phyloP scores from a whole-genome alignment of 2,888 invertebrate species.

The Argyresthia albistria region DNA sequence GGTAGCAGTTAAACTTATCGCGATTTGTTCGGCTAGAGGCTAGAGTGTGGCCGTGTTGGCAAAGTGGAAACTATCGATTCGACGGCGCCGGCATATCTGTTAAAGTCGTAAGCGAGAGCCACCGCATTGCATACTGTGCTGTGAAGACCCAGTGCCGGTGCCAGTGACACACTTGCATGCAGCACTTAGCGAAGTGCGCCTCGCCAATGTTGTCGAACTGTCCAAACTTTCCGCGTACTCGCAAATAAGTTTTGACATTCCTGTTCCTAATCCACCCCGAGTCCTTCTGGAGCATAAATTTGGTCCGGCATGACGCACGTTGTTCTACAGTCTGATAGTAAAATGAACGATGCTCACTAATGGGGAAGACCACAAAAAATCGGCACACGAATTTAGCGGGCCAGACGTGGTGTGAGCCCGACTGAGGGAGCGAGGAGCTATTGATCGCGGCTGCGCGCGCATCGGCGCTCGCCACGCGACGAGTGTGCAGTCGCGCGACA shows the following conservation, averaged over 20 bases:
- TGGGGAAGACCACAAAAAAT: constrained; percentile 27
- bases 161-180: constrained; percentile 14
- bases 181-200: constrained; percentile 8
- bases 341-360: constrained; percentile 4
- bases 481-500: constrained; percentile 1
- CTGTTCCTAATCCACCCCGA: not conserved
- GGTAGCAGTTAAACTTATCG: constrained; percentile 23
- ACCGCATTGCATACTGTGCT: constrained; percentile 12
- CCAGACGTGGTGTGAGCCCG: constrained; percentile 54
- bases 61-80: constrained; percentile 35
- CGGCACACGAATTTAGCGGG: constrained; percentile 51
- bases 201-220: constrained; percentile 14
- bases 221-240: constrained; percentile 22
- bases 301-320: not conserved
- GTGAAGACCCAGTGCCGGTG: constrained; percentile 6
- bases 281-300: not conserved
- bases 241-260: constrained; percentile 18
- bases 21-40: constrained; percentile 11
- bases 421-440: constrained; percentile 43
- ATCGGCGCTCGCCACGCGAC: constrained; percentile 38
- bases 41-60: constrained; percentile 15
- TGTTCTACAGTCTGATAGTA: not conserved
- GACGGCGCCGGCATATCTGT: constrained; percentile 17
- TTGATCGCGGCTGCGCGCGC: constrained; percentile 69
- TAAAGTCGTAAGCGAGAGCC: constrained; percentile 21